Base-by-base conservation (phyloP, 1,140 invertebrate species). In the Dendroctonus ponderosae region DNA sequence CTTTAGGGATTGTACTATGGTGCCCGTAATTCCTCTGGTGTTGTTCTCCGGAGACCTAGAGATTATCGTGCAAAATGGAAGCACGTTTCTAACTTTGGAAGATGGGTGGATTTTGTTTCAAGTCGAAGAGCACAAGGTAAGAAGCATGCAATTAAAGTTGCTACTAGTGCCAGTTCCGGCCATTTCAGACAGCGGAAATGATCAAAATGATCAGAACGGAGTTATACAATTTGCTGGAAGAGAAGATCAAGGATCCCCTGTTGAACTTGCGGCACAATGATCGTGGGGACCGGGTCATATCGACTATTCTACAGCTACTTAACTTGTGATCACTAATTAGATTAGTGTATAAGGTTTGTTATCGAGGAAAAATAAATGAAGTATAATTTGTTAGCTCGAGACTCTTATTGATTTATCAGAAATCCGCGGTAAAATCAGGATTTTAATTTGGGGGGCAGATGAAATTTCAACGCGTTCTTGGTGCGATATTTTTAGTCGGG, bases 81-180 rank as follows among this genome's bases (percentile, higher is more conserved):
- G 84, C 12, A 92, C 91, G 72, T 85, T 91, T 40, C 80, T 93
- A 14, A 86, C 89, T 0, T 75, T 94, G 11, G 91, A 91, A 79
- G 89, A 91, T 76, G 90, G 90, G 6, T 94, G 91, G 91, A 92
- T 94, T 41, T 85, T 88, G 73, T 89, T 94, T 72, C 85, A 88
- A 76, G 88, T 91, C 0, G 85, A 90, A 71, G 85, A 85, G 65
- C 86, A 90, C 68, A 85, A 86, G 78, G 91, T 90, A 80, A 77
- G 41, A 14, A 1, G 44, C 46, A 15, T 0, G 26, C 37, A 9
- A 5, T 15, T 52, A 15, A 15, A 7, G 9, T n/a, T 52, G 9
- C 14, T 15, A n/a, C 37, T 52, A 52, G 38, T 52, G n/a, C 37
- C 6, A 52, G n/a, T 14, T 52, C 37, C 9, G 3, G 9, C 12